A percentile compares a stretch with the other conserved stretches of the same genome.
Conservation (phyloP, 2,888 invertebrate genomes). For the Phymatocera aterrima region DNA sequence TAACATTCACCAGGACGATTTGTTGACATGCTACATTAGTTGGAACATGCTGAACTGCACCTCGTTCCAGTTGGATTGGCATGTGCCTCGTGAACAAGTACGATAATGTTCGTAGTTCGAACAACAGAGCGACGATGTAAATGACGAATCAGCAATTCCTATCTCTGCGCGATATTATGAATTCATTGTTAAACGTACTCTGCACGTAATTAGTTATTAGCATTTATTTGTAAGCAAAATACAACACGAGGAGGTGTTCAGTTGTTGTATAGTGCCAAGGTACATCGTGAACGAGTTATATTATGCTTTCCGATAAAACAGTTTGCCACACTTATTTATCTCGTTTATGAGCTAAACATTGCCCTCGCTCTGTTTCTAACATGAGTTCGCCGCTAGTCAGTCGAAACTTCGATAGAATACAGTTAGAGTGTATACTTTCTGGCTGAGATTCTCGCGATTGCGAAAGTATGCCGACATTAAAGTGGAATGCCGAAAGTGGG, state of each 20-base stretch:
- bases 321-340: too few relatives aligned
- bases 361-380: too few relatives aligned
- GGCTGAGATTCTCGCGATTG: background rate
- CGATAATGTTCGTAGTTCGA: constrained; percentile 77
- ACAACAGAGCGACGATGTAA: background rate
- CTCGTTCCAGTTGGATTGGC: constrained; percentile 92
- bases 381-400: background rate
- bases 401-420: background rate
- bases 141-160: too few relatives aligned
- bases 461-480: background rate
- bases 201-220: too few relatives aligned
- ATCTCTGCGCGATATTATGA: too few relatives aligned
- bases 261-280: too few relatives aligned
- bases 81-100: constrained; percentile 90
- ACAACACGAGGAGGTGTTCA: too few relatives aligned
- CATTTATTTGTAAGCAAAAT: too few relatives aligned
- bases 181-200: too few relatives aligned
- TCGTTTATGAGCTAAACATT: too few relatives aligned
- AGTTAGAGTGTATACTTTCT: background rate
- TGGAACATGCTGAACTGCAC: constrained; percentile 90
- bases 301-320: too few relatives aligned
- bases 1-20: constrained; percentile 86
- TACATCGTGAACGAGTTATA: background rate
- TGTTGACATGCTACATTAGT: constrained; percentile 90
- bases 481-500: background rate